Conservation (phyloP, 2,888 invertebrate species). For the Fragum fragum region DNA sequence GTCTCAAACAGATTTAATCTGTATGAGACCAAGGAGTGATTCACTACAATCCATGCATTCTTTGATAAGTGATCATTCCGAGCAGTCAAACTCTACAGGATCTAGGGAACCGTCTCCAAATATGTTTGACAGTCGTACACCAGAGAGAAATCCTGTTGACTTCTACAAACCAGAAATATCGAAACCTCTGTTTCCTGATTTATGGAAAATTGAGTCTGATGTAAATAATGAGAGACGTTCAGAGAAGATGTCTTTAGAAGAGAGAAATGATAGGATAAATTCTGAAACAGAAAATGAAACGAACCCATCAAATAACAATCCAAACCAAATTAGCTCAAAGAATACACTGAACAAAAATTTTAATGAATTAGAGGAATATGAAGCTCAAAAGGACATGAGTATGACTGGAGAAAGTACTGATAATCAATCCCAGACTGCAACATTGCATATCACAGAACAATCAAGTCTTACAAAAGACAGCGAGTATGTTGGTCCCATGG, state of each 20-base stretch:
- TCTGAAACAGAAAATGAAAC: no score
- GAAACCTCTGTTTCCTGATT: slow-evolving; percentile 53
- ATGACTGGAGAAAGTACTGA: no score
- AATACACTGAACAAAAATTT: no score
- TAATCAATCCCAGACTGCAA: no score
- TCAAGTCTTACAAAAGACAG: background rate
- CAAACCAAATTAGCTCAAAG: no score
- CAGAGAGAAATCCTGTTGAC: slow-evolving; percentile 48
- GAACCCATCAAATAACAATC: no score
- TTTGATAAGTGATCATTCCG: slow-evolving; percentile 31
- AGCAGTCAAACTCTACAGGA: background rate
- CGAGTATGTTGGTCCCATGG: slow-evolving; percentile 43
- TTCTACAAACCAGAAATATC: slow-evolving; percentile 41
- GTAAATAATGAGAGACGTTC: no score
- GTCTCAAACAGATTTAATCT: background rate
- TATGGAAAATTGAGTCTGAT: background rate
- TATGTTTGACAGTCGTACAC: slow-evolving; percentile 48
- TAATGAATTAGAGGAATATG: no score
- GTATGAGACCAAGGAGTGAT: slow-evolving; percentile 44
- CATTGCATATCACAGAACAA: no score
- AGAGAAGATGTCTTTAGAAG: no score
- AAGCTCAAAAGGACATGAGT: no score
- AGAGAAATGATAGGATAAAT: no score
- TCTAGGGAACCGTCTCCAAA: slow-evolving; percentile 48
- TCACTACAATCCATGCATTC: slow-evolving; percentile 43